These are phyloP conservation scores for Villa cingulata DNA, from an alignment of 2,888 invertebrate species.

Conservation along the genomic window DNA sequence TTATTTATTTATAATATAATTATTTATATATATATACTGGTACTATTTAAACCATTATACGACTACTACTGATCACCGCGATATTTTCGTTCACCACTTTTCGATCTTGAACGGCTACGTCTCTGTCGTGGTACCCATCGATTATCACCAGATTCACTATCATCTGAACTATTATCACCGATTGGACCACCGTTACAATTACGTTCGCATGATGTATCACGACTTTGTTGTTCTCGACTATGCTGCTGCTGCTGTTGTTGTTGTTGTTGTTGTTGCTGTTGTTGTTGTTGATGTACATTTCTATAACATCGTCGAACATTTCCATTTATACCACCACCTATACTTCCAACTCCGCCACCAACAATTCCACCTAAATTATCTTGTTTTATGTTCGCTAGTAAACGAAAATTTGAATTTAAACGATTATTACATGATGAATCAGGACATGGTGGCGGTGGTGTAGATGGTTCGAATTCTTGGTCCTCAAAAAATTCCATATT, in stretches of 20 bases:
- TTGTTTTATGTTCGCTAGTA: conserved; percentile 4
- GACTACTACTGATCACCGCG: conserved; percentile 9
- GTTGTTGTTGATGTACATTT: background rate
- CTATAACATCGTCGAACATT: conserved; percentile 3
- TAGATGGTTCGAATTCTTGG: conserved; percentile 21
- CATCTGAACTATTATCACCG: conserved; percentile 19
- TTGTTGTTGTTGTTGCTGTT: conserved; percentile 1
- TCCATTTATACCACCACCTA: background rate
- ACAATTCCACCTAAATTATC: background rate
- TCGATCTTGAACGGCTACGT: conserved; percentile 20
- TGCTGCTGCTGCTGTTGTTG: too few relatives aligned
- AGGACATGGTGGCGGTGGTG: conserved; percentile 20
- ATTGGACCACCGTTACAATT: conserved; percentile 12
- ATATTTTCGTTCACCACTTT: conserved; percentile 21
- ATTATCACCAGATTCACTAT: conserved; percentile 20
- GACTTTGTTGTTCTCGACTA: conserved; percentile 2
- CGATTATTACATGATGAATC: conserved; percentile 13
- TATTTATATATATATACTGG: too few relatives aligned
- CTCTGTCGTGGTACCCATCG: conserved; percentile 20
- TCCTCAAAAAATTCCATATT: conserved; percentile 23
- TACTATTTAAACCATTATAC: background rate
- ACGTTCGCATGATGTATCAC: conserved; percentile 9
- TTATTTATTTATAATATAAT: too few relatives aligned
- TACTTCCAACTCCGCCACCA: background rate
- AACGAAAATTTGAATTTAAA: conserved; percentile 11